These are phyloP conservation scores for Papilio dardanus DNA, from an alignment of 1,140 invertebrate genomes.

Conservation along the genomic window DNA sequence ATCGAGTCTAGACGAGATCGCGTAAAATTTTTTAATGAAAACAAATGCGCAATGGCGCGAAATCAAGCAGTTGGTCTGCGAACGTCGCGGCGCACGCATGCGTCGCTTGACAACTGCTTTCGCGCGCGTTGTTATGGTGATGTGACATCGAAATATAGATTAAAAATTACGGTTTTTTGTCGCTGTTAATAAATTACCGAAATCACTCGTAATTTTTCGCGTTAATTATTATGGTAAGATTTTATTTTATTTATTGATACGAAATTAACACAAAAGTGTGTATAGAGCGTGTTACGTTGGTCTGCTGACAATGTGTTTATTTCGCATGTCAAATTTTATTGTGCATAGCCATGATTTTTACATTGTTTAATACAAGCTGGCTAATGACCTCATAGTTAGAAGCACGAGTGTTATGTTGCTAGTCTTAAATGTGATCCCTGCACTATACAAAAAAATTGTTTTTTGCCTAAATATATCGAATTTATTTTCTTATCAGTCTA, in stretches of 20 bases:
- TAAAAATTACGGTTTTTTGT: conserved; percentile 49
- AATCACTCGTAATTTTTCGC: conserved; percentile 42
- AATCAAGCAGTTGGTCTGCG: conserved; percentile 65
- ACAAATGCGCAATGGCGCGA: conserved; percentile 56
- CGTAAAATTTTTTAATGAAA: neutral
- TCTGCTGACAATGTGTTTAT: conserved; percentile 36
- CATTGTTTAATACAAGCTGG: conserved; percentile 6
- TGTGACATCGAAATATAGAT: conserved; percentile 51
- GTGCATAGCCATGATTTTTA: neutral
- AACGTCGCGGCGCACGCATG: conserved; percentile 56
- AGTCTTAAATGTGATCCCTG: neutral
- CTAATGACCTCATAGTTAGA: conserved; percentile 17
- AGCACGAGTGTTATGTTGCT: neutral
- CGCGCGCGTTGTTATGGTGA: conserved; percentile 62
- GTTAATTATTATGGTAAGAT: conserved; percentile 53
- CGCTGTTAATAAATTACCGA: conserved; percentile 40
- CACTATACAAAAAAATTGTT: too few species aligned
- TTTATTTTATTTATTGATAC: conserved; percentile 14
- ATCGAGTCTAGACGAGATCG: conserved; percentile 29
- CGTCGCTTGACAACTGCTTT: conserved; percentile 50
- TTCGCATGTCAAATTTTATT: conserved; percentile 32
- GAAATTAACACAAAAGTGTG: neutral
- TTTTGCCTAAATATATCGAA: neutral
- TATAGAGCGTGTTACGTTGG: conserved; percentile 29
- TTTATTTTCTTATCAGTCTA: too few species aligned